Evolutionary conservation across 1,140 invertebrate genomes (phyloP).

Genomic region (Subanguina moxae): DNA sequence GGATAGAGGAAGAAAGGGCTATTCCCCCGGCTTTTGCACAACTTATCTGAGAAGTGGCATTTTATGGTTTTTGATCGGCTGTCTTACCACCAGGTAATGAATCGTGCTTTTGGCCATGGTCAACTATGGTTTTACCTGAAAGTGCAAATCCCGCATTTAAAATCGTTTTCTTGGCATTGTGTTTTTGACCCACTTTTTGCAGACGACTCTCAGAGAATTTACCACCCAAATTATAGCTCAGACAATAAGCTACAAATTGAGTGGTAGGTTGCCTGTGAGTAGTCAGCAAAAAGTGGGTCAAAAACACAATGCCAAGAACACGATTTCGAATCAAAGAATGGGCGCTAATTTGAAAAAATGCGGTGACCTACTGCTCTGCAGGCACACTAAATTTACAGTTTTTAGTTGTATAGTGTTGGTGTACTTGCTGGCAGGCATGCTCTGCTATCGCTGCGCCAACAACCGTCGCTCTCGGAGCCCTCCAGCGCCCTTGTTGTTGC

Average conservation of each 20-base stretch:
- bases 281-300: too few species aligned
- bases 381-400: neutral
- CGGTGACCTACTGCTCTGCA: neutral
- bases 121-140: too few species aligned
- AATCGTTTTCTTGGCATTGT: too few species aligned
- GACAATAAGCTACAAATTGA: too few species aligned
- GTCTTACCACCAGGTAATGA: conserved; percentile 5
- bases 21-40: neutral
- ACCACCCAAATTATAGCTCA: too few species aligned
- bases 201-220: too few species aligned
- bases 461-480: neutral
- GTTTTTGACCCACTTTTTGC: too few species aligned
- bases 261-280: too few species aligned
- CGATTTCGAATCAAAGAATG: too few species aligned
- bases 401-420: neutral
- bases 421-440: neutral
- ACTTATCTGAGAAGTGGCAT: conserved; percentile 4
- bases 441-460: neutral
- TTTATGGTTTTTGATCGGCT: conserved; percentile 15
- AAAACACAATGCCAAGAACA: too few species aligned
- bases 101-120: too few species aligned
- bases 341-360: neutral
- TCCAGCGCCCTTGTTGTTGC: neutral
- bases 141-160: too few species aligned
- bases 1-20: neutral